A percentile compares a stretch with the other conserved stretches of the same genome.
phyloP scores from a whole-genome alignment of 2,888 invertebrate genomes.

The Psylliodes chrysocephalus region DNA sequence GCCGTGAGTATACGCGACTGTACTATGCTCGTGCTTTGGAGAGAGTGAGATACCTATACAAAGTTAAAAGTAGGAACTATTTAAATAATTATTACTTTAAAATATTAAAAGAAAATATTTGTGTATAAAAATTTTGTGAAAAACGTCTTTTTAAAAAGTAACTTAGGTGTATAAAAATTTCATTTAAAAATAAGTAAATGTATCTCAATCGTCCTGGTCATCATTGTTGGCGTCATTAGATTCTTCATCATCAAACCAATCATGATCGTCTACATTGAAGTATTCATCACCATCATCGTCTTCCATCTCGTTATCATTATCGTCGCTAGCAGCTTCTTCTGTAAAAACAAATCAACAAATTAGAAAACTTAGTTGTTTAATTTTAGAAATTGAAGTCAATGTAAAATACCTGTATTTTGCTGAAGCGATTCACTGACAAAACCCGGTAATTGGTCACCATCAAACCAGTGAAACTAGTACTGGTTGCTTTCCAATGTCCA shows the following conservation, averaged over 20 bases:
- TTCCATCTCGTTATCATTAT: background rate
- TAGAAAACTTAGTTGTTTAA: constrained; percentile 1
- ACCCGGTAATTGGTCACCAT: constrained; percentile 26
- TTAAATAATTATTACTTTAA: background rate
- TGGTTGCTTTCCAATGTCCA: constrained; percentile 18
- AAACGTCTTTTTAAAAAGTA: background rate
- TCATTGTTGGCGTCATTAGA: constrained; percentile 1
- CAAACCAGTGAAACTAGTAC: background rate
- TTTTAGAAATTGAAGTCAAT: constrained; percentile 2
- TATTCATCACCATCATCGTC: constrained; percentile 13
- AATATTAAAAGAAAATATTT: background rate
- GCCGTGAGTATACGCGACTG: background rate
- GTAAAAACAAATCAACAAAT: constrained; percentile 24
- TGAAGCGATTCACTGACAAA: constrained; percentile 17
- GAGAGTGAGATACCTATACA: background rate
- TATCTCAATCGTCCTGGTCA: constrained; percentile 14
- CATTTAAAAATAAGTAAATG: background rate
- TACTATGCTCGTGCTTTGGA: background rate
- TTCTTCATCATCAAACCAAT: constrained; percentile 21
- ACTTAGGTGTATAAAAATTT: background rate
- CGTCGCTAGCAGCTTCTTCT: constrained; percentile 17
- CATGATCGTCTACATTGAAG: constrained; percentile 6
- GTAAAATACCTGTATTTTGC: constrained; percentile 8
- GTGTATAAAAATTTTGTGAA: background rate
- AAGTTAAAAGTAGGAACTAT: background rate